phyloP scores from a whole-genome alignment of 2,113 vertebrate species.

The Heterochromis multidens region DNA sequence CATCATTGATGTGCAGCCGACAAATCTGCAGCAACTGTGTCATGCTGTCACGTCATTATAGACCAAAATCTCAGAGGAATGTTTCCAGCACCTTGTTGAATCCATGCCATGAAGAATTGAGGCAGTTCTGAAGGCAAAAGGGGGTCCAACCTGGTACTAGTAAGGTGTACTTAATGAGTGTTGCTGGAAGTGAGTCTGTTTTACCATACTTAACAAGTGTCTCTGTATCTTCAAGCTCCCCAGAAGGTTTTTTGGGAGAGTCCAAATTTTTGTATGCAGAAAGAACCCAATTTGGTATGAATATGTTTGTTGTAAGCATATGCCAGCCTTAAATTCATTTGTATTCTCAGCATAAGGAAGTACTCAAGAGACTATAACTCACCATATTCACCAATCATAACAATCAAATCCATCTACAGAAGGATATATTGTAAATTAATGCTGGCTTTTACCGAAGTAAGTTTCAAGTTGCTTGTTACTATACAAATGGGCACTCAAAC shows the following conservation, averaged over 20 bases:
- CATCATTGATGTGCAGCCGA: background rate
- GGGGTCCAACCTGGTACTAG: background rate
- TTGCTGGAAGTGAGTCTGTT: background rate
- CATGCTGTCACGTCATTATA: background rate
- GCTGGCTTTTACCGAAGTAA: background rate
- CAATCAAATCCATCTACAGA: background rate
- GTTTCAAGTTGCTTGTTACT: background rate
- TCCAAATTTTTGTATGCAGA: background rate
- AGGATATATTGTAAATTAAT: background rate
- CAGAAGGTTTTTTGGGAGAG: background rate
- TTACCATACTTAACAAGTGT: no score
- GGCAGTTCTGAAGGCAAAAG: accelerated
- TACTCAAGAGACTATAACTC: background rate
- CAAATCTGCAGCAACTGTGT: background rate
- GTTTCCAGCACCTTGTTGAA: background rate
- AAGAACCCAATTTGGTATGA: background rate
- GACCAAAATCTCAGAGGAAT: background rate
- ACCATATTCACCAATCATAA: background rate
- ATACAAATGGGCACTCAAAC: background rate
- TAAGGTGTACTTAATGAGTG: background rate
- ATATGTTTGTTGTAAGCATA: background rate
- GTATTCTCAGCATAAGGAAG: background rate
- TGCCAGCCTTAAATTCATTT: accelerated
- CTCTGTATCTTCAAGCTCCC: no score
- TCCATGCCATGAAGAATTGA: background rate